Evolutionary conservation across 2,888 invertebrate species (phyloP).

Genomic region (Eulithis prunata): DNA sequence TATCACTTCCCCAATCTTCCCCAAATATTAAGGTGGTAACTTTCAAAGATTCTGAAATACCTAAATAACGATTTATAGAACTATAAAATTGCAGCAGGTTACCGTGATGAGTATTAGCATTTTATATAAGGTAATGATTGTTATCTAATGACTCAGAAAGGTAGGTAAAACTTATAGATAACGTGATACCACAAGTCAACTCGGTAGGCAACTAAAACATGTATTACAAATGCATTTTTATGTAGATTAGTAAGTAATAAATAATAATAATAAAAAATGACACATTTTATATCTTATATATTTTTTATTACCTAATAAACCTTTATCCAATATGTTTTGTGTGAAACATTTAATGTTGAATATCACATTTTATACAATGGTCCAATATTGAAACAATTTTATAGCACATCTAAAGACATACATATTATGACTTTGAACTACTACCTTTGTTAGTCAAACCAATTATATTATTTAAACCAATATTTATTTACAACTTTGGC

Average conservation of each 20-base stretch:
- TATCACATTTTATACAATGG: slow-evolving; percentile 61
- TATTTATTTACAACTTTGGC: slow-evolving; percentile 79
- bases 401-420: slow-evolving; percentile 45
- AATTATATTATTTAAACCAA: slow-evolving; percentile 32
- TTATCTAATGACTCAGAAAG: neutral
- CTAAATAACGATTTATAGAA: no score
- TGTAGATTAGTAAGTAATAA: neutral
- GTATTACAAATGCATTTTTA: slow-evolving; percentile 7
- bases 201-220: neutral
- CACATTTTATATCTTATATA: slow-evolving; percentile 7
- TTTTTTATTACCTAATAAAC: slow-evolving; percentile 52
- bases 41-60: no score
- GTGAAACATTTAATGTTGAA: slow-evolving; percentile 44
- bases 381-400: slow-evolving; percentile 39
- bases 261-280: slow-evolving; percentile 21
- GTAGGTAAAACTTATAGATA: neutral
- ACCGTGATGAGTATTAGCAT: neutral
- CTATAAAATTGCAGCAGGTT: neutral
- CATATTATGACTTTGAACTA: slow-evolving; percentile 49
- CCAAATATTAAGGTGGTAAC: no score
- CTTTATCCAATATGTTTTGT: slow-evolving; percentile 50
- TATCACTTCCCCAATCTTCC: no score
- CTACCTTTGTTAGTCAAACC: slow-evolving; percentile 46
- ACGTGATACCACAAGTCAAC: neutral
- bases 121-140: neutral